phyloP scores from a whole-genome alignment of 1,140 invertebrate species.

The Neotoxoptera formosana region DNA sequence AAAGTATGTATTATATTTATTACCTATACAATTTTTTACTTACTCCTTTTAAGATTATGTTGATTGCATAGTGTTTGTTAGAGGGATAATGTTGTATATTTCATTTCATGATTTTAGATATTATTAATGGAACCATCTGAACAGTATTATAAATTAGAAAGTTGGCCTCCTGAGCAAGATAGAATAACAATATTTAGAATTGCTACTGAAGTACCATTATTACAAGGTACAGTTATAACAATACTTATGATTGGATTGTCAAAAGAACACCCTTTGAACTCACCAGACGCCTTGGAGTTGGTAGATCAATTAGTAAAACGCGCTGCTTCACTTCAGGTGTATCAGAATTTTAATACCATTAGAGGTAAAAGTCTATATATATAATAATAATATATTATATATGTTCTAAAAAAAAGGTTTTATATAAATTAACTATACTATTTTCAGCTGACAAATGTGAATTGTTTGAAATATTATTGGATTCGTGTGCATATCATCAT shows the following conservation, averaged over 20 bases:
- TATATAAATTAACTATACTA: not conserved
- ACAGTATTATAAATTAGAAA: slow-evolving; percentile 89
- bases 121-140: slow-evolving; percentile 85
- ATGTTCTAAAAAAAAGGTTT: not conserved
- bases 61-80: not conserved
- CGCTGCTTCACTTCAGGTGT: slow-evolving; percentile 75
- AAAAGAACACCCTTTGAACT: slow-evolving; percentile 80
- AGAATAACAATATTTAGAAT: slow-evolving; percentile 79
- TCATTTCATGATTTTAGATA: slow-evolving; percentile 65
- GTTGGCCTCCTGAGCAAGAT: slow-evolving; percentile 92
- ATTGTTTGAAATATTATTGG: slow-evolving; percentile 88
- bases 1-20: slow-evolving; percentile 69
- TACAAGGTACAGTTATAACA: slow-evolving; percentile 60
- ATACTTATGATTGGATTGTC: slow-evolving; percentile 62
- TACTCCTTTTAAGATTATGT: not conserved
- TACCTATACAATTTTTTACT: not conserved
- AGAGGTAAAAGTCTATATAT: slow-evolving; percentile 7
- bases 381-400: no score
- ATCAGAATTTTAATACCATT: slow-evolving; percentile 63
- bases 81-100: not conserved
- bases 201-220: slow-evolving; percentile 76
- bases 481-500: slow-evolving; percentile 88
- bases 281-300: slow-evolving; percentile 85
- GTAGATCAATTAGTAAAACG: slow-evolving; percentile 84
- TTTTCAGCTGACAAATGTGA: slow-evolving; percentile 79